Conservation (phyloP, 2,797 vertebrate species). For the Liparis tanakae region DNA sequence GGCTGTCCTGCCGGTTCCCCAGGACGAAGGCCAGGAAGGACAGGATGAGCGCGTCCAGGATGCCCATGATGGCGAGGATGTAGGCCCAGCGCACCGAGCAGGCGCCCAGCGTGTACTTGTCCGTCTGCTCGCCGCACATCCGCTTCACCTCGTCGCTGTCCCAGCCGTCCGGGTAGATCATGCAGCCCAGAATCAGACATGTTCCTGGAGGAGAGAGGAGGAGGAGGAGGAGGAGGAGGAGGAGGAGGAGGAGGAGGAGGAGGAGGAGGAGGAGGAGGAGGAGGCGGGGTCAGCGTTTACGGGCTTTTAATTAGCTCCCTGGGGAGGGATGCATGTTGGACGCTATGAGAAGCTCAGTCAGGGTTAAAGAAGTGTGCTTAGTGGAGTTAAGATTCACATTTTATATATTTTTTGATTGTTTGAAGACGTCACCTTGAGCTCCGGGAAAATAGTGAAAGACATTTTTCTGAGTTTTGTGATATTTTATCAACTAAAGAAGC, state of each 20-base stretch:
- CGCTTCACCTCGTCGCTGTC: constrained; percentile 97
- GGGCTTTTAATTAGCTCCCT: constrained; percentile 5
- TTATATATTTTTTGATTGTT: neutral
- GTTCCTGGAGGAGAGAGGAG: constrained; percentile 81
- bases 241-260: too few species aligned
- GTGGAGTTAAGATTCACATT: neutral
- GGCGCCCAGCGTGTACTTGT: constrained; percentile 97
- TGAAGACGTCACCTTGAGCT: neutral
- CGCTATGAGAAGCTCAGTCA: neutral
- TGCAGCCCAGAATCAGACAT: constrained; percentile 96
- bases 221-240: too few species aligned
- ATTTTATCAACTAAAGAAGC: neutral
- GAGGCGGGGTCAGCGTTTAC: neutral
- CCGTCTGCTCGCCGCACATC: constrained; percentile 98
- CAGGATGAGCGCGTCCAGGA: constrained; percentile 97
- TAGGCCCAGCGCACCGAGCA: constrained; percentile 99
- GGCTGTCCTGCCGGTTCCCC: constrained; percentile 96
- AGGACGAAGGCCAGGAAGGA: constrained; percentile 98
- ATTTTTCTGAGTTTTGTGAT: neutral
- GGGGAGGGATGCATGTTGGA: neutral
- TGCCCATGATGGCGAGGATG: constrained; percentile 99
- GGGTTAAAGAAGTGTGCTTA: neutral
- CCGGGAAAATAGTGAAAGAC: too few species aligned
- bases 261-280: too few species aligned
- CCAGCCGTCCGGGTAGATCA: constrained; percentile 99